Evolutionary conservation across 2,797 vertebrate genomes (phyloP).

Genomic region (Acanthornis magna): DNA sequence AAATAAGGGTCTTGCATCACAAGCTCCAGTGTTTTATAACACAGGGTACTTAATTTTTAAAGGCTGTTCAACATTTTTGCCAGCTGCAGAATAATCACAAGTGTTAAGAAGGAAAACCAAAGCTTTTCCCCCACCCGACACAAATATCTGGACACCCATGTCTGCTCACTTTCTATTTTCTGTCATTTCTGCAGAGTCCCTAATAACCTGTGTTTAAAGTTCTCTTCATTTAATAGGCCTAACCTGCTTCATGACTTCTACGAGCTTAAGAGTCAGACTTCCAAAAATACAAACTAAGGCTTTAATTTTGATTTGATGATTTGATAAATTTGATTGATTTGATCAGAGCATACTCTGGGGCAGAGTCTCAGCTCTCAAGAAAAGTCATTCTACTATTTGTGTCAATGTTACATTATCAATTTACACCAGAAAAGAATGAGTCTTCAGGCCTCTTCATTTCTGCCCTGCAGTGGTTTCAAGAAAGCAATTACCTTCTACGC

Average conservation of each 20-base stretch:
- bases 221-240: not conserved
- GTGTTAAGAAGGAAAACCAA: not conserved
- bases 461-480: not conserved
- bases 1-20: not conserved
- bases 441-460: not conserved
- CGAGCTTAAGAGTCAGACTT: not conserved
- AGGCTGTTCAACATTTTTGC: not conserved
- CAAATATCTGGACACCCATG: not conserved
- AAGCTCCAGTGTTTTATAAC: not conserved
- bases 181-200: not conserved
- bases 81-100: not conserved
- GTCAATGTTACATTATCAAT: not conserved
- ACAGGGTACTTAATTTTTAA: not conserved
- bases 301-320: not conserved
- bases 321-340: too few relatives aligned
- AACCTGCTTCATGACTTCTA: not conserved
- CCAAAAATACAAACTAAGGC: not conserved
- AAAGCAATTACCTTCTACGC: not conserved
- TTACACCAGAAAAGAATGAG: not conserved
- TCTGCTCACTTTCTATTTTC: not conserved
- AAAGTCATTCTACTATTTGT: not conserved
- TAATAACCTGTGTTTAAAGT: not conserved
- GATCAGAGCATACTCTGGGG: not conserved
- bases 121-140: not conserved
- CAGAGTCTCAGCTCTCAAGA: not conserved